Evolutionary conservation across 2,888 invertebrate species (phyloP), one percentile per base, ranked within the genome.

Genomic region (Pemphredon lugubris): DNA sequence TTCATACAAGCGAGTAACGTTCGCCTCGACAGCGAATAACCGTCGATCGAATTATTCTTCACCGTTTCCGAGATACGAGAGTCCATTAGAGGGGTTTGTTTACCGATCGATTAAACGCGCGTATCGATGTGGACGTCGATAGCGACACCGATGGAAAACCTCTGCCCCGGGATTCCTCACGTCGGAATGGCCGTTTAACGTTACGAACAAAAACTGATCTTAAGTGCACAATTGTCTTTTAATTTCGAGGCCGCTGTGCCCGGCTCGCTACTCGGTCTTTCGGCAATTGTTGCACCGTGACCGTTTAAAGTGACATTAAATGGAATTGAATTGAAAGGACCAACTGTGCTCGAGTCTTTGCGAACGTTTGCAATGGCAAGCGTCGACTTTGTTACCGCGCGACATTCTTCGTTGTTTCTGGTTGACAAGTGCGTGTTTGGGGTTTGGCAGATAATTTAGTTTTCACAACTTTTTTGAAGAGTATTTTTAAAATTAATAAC

Each of bases 271-370:
- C 39, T 18, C 21, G 68, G 57, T 44, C 71, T 65, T 70, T 68
- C 53, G 69, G 54, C 51, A 55, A 53, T 57, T 69, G 50, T 61
- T 59, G 50, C 73, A 59, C 60, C 30, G 53, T 7, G 47, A 23
- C 55, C 26, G 70, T 69, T 63, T 64, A 68, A n/a, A 72, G 50
- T 69, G 68, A 37, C 47, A 45, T 37, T 72, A 72, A 72, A 72
- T 72, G 72, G 59, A 69, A 72, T 64, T 64, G 54, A 72, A 69
- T 64, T 64, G 68, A 45, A 42, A 40, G 63, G 32, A 50, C 51
- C 40, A 55, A 30, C 67, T 30, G 58, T 50, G 20, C 34, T 20
- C 11, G 11, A 4, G n/a, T n/a, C 21, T 5, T 21, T 23, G 21
- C 21, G 44, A 20, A 23, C 21, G 21, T 23, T 23, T 2, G 21